Evolutionary conservation across 2,888 invertebrate genomes (phyloP), one percentile per base, ranked within the genome.

Genomic region (Antheraea yamamai): DNA sequence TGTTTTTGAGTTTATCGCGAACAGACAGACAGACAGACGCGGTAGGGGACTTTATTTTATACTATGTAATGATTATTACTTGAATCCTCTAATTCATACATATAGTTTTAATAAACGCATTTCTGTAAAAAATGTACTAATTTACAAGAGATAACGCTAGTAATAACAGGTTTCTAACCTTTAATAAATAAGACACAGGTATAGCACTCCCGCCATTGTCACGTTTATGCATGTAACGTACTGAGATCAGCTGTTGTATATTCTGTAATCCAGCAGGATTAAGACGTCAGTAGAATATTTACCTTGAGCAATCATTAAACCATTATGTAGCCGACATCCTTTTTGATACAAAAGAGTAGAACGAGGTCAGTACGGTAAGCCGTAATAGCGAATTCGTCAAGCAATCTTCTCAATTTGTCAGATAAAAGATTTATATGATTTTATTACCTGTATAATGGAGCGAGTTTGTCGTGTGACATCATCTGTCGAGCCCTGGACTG

Each of bases 401-500:
- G 20, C 30, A n/a, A 20, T 39, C 39, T 10, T 70, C n/a, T 10
- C 70, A 70, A 70, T 70, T 70, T 70, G 70, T 20, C 70, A 39
- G n/a, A 70, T 70, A 70, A 70, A 55, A 72, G n/a, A 61, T 72
- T 72, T 61, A 72, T 71, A 23, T 81, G 78, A 77, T 80, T 76
- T 66, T 52, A 75, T 87, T 91, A 96, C 97, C 97, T 97, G 97
- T 85, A 96, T 96, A 89, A 96, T 97, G 87, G 96, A 96, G 87
- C 96, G 96, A 78, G 96, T 96, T 90, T 96, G 96, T 78, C 96
- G 92, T 74, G 96, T 96, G 91, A 97, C 96, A 91, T 97, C 97
- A 92, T 97, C 97, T 79, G 96, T 96, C 81, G 97, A 97, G 84
- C 97, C 97, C 91, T 97, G 97, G 85, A 96, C 96, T 80, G 96